Evolutionary conservation across 2,113 vertebrate species (phyloP).

Genomic region (Gnathochromis pfefferi): DNA sequence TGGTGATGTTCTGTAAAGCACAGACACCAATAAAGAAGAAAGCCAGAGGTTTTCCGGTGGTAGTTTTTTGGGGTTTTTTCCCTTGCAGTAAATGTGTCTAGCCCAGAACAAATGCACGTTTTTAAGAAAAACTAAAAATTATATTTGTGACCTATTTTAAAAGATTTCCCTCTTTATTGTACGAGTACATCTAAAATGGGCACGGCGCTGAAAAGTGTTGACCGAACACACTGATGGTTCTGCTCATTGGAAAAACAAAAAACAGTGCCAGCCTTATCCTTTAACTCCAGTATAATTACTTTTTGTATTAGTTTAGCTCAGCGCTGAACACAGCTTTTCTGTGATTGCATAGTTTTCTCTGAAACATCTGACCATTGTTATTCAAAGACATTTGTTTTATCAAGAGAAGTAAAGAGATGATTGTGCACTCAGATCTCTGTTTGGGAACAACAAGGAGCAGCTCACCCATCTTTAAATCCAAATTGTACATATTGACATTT

Average conservation of each 20-base stretch:
- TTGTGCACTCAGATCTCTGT: background rate
- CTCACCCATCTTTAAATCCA: background rate
- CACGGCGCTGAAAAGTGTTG: background rate
- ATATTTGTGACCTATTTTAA: background rate
- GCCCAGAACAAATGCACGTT: background rate
- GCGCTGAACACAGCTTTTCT: background rate
- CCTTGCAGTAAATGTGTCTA: background rate
- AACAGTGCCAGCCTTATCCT: background rate
- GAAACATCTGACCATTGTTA: background rate
- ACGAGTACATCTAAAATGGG: background rate
- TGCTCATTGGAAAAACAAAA: background rate
- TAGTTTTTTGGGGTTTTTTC: rapidly evolving
- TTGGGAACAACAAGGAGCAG: background rate
- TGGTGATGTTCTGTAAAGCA: background rate
- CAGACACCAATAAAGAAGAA: background rate
- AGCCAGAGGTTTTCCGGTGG: background rate
- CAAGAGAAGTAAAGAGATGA: background rate
- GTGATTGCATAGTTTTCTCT: background rate
- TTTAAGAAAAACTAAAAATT: background rate
- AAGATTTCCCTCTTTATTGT: background rate
- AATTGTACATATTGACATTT: background rate
- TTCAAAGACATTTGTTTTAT: background rate
- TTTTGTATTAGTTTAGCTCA: background rate
- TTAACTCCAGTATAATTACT: background rate
- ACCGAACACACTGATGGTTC: background rate